Percentiles rank a stretch among this genome's conserved stretches.
Conservation (phyloP, 2,113 vertebrate species). For the Rhinolophus sinicus region DNA sequence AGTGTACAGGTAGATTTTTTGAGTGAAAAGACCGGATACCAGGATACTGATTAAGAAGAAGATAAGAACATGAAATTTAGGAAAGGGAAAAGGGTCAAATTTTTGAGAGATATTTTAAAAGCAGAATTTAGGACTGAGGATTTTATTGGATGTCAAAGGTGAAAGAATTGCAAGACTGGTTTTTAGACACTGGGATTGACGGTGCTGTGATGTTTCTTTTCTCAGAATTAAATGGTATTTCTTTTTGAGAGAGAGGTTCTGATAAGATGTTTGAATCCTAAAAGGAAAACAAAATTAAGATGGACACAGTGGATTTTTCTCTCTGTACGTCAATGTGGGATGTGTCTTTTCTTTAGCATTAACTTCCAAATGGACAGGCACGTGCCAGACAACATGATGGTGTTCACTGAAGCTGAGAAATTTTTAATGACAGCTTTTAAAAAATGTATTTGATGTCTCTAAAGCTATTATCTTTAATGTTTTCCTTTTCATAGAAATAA, state of each 20-base stretch:
- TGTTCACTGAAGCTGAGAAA: background rate
- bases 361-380: background rate
- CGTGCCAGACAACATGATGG: background rate
- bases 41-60: background rate
- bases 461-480: background rate
- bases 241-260: background rate
- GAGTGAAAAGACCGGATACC: background rate
- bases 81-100: background rate
- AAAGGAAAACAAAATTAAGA: background rate
- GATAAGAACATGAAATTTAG: background rate
- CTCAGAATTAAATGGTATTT: background rate
- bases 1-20: background rate
- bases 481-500: constrained; percentile 21
- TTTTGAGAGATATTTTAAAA: background rate
- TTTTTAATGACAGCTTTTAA: constrained; percentile 38
- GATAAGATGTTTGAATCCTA: background rate
- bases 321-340: background rate
- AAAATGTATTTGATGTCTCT: background rate
- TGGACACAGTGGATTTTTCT: background rate
- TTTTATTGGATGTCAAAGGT: background rate
- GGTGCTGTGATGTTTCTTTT: background rate
- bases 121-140: background rate
- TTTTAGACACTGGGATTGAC: background rate
- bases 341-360: background rate
- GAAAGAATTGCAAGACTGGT: background rate